These are phyloP conservation scores for Colletes gigas DNA, from an alignment of 1,140 invertebrate species.

Conservation along the genomic window DNA sequence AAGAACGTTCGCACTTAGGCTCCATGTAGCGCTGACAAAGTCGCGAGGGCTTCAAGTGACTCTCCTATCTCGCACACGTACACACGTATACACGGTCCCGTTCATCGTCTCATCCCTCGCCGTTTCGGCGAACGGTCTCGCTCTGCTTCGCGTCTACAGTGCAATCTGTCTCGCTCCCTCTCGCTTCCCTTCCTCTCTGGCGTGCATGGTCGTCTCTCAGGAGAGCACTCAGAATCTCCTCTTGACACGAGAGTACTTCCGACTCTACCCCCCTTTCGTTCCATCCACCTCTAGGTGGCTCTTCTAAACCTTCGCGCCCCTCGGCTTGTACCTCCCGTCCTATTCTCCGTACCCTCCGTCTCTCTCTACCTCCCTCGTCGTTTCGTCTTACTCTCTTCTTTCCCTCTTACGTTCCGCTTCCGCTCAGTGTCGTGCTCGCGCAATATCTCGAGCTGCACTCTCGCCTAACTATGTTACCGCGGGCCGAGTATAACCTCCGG, in stretches of 20 bases:
- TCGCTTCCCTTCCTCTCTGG: conserved; percentile 62
- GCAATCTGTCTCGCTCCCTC: conserved; percentile 54
- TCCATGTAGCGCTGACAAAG: conserved; percentile 79
- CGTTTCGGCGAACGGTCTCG: conserved; percentile 21
- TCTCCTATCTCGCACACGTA: conserved; percentile 41
- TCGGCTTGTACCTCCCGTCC: conserved; percentile 43
- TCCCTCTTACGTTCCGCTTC: conserved; percentile 32
- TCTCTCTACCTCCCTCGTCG: conserved; percentile 41
- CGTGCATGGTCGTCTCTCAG: conserved; percentile 65
- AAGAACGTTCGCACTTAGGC: conserved; percentile 72
- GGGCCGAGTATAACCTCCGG: conserved; percentile 47
- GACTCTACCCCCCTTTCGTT: conserved; percentile 67
- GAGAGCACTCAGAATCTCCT: conserved; percentile 75
- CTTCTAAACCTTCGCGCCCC: conserved; percentile 60
- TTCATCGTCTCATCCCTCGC: conserved; percentile 9
- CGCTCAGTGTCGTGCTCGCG: neutral
- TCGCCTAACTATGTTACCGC: conserved; percentile 65
- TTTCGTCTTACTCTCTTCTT: conserved; percentile 46
- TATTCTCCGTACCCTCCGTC: conserved; percentile 38
- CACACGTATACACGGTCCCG: neutral
- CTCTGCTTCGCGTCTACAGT: neutral
- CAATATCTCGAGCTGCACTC: conserved; percentile 42
- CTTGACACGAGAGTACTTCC: conserved; percentile 76
- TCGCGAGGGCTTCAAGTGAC: conserved; percentile 68
- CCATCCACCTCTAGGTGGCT: conserved; percentile 77